Base-by-base conservation (phyloP, 2,888 invertebrate species). In the Idaea aversata region DNA sequence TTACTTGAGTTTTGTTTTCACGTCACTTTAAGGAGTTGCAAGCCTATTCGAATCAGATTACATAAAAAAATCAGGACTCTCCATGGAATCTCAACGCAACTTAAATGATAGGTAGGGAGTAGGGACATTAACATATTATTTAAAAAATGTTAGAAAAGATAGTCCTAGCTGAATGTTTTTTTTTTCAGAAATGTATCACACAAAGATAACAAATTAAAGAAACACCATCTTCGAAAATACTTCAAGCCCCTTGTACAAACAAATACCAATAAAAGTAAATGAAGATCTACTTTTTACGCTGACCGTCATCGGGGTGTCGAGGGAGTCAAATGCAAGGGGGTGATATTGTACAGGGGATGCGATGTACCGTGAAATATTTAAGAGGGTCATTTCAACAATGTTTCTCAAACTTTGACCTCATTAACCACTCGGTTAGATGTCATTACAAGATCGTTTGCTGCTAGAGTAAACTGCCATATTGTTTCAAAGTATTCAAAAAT, bases 351-450 rank as follows among this genome's bases (percentile, higher is more conserved):
- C 67, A 72, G 78, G 83, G 80, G 78, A 75, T 71, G 81, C 80
- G 75, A 80, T 84, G 83, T 82, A 74, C 79, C 82, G 86, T 88
- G 84, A 88, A 88, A 86, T 86, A 88, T 87, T 25, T 83, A 84
- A 82, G 82, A 82, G 87, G 88, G 86, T 85, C 83, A 84, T 77
- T 75, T 69, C 57, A 62, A 47, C 78, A 73, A 68, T 61, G 84
- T 68, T 73, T 71, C 84, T 81, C 86, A 87, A 88, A 85, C 78
- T 85, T 78, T 79, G 16, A 57, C 16, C 65, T 47, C 7, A 13
- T 7, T 4, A 10, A 47, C 47, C 47, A 47, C 47, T 13, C 47
- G 13, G 10, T 47, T 7, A 13, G 16, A 6, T 60, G 15, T 61
- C 3, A 58, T 57, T 61, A 64, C 61, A 35, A 61, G 7, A 59